Base-by-base conservation (phyloP, 1,140 invertebrate species). In the Oryzaephilus surinamensis region DNA sequence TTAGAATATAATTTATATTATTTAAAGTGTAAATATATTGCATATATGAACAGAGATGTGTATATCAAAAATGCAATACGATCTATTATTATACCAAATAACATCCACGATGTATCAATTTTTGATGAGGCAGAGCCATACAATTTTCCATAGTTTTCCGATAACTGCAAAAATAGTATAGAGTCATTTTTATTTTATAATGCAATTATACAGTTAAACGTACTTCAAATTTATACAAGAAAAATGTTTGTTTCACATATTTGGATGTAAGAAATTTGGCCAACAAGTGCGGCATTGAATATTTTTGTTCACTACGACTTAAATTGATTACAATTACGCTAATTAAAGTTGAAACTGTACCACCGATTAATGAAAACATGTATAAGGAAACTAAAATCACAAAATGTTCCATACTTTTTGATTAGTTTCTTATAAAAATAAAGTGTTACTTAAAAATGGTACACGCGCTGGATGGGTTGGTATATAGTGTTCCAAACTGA, bases 271-370 rank as follows among this genome's bases (percentile, higher is more conserved):
- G 23, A 32, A 55, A 34, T 26, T 43, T 48, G 20, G 29, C 43
- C 1, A 61, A 16, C 14, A 46, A 19, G 31, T 54, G 41, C 10
- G 55, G 45, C 10, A 58, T 26, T 13, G 43, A 34, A 11, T 26
- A 45, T 13, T 38, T 29, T 5, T 48, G 49, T 34, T 51, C 45
- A 11, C 32, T 52, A 42, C 50, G 41, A 19, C 39, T 45, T 2
- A 57, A 26, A 35, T 58, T 59, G n/a, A 54, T 49, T 8, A 61
- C 49, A 14, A 55, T 32, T 15, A 54, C 42, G 13, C 52, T 30
- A 7, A 59, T 44, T 4, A 52, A 24, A 2, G 58, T 29, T 8
- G 48, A 47, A 16, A 54, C 13, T n/a, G 48, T 26, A 11, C 32
- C 45, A 14, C 38, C 52, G 6, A 53, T 32, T 17, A 59, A 28